phyloP scores from a whole-genome alignment of 2,888 invertebrate species.

The Temnothorax rugatulus region DNA sequence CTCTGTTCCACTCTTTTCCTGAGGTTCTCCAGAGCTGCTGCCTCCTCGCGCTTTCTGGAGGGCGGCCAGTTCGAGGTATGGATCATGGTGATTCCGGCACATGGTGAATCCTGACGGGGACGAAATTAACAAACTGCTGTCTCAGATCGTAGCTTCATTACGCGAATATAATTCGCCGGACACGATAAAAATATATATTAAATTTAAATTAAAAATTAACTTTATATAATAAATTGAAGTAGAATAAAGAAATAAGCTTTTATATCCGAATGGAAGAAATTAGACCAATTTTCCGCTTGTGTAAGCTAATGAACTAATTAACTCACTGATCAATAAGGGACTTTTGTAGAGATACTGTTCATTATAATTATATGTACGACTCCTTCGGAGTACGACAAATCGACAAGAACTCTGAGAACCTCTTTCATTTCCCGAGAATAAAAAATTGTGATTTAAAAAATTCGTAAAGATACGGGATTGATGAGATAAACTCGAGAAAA shows the following conservation, averaged over 20 bases:
- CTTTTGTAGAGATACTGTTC: background rate
- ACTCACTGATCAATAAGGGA: background rate
- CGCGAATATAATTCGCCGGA: no score
- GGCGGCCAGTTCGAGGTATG: constrained; percentile 88
- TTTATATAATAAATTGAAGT: no score
- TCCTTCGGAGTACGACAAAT: background rate
- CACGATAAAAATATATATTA: no score
- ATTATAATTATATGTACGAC: background rate
- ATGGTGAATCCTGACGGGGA: constrained; percentile 63
- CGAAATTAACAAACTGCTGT: background rate
- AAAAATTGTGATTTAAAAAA: background rate
- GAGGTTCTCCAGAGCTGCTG: constrained; percentile 90
- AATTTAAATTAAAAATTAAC: no score
- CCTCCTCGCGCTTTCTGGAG: constrained; percentile 90
- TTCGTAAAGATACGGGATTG: background rate
- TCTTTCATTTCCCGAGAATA: background rate
- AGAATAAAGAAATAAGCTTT: no score
- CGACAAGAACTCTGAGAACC: background rate
- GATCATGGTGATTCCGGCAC: constrained; percentile 80
- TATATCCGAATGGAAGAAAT: no score
- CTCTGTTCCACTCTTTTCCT: constrained; percentile 89
- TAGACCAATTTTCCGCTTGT: no score
- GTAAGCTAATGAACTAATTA: no score
- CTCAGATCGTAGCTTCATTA: no score
- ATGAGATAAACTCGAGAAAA: background rate